Conservation (phyloP, 1,140 invertebrate species). For the Heterodera schachtii region DNA sequence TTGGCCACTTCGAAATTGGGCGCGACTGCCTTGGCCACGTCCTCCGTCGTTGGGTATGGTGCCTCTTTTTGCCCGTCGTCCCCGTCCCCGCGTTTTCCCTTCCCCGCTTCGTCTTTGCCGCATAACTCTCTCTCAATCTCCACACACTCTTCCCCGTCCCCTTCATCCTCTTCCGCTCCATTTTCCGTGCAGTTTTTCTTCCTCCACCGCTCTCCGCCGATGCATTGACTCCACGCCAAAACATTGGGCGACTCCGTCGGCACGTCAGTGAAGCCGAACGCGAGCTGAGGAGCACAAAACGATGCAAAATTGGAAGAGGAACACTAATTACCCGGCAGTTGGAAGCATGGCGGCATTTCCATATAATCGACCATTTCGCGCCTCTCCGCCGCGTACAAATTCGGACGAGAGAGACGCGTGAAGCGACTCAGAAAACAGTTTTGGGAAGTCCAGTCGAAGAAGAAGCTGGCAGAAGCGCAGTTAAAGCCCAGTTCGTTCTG, state of each 20-base stretch:
- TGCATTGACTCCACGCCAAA: slow-evolving; percentile 37
- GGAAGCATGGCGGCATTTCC: slow-evolving; percentile 44
- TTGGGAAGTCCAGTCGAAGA: slow-evolving; percentile 45
- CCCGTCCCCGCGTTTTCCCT: background rate
- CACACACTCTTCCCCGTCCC: background rate
- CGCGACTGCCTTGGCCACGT: slow-evolving; percentile 29
- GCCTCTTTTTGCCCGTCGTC: background rate
- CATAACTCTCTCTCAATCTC: background rate
- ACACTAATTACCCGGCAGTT: background rate
- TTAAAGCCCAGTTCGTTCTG: slow-evolving; percentile 45
- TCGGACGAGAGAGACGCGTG: slow-evolving; percentile 41
- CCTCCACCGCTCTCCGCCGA: slow-evolving; percentile 27
- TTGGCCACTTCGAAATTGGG: slow-evolving; percentile 41
- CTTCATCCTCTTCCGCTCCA: background rate
- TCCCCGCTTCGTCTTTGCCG: background rate
- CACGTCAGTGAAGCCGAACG: slow-evolving; percentile 47
- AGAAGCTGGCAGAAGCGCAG: slow-evolving; percentile 44
- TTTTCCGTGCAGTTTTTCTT: slow-evolving; percentile 35
- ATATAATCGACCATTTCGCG: slow-evolving; percentile 48
- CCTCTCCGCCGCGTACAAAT: slow-evolving; percentile 44
- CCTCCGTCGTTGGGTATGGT: background rate
- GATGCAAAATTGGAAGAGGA: background rate
- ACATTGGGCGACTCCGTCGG: slow-evolving; percentile 6
- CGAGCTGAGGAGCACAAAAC: background rate
- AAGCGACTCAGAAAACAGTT: slow-evolving; percentile 53